phyloP scores from a whole-genome alignment of 2,888 invertebrate species.

The Drosophila dives region DNA sequence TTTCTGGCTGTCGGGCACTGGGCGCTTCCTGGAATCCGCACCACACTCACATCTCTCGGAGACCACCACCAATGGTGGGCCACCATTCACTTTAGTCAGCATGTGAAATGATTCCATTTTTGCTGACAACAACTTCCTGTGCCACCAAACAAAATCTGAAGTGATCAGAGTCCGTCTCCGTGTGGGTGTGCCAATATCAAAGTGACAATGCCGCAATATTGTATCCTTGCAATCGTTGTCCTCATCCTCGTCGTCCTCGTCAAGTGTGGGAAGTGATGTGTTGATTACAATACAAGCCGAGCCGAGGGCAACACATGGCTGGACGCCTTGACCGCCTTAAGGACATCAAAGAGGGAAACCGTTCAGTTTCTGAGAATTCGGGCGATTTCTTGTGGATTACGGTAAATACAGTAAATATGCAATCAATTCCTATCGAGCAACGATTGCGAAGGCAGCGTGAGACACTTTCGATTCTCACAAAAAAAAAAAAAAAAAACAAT shows the following conservation, averaged over 20 bases:
- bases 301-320: constrained; percentile 19
- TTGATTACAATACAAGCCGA: constrained; percentile 70
- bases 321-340: constrained; percentile 32
- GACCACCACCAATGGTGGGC: constrained; percentile 40
- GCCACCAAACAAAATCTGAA: constrained; percentile 53
- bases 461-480: constrained; percentile 56
- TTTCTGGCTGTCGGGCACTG: background rate
- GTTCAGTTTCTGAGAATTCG: constrained; percentile 44
- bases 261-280: constrained; percentile 78
- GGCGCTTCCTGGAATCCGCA: constrained; percentile 39
- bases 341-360: constrained; percentile 51
- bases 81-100: constrained; percentile 55
- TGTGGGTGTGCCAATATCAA: constrained; percentile 73
- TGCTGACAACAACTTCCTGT: constrained; percentile 77
- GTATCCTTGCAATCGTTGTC: constrained; percentile 12
- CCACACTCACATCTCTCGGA: background rate
- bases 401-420: constrained; percentile 72
- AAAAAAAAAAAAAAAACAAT: constrained; percentile 28
- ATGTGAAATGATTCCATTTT: constrained; percentile 64
- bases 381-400: constrained; percentile 32
- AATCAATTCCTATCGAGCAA: constrained; percentile 75
- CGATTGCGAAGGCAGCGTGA: constrained; percentile 43
- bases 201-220: constrained; percentile 55
- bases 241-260: constrained; percentile 2
- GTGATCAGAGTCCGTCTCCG: constrained; percentile 36